A percentile compares a stretch with the other conserved stretches of the same genome.
Conservation (phyloP, 2,113 vertebrate species). For the Aegithalos caudatus region DNA sequence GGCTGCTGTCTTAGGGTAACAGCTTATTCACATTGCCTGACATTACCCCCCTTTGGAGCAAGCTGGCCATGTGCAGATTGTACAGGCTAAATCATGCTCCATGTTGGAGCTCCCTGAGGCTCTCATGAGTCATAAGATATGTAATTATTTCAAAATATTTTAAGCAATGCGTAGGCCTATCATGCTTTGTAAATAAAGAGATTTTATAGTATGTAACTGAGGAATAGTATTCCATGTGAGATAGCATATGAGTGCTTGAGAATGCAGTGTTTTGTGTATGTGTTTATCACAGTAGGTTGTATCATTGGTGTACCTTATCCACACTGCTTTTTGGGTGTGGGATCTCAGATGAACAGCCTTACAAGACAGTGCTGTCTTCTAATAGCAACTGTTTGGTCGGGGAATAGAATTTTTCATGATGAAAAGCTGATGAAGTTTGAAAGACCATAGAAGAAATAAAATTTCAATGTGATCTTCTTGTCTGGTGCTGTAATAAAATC, state of each 20-base stretch:
- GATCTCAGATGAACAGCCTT: neutral
- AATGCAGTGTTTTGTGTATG: neutral
- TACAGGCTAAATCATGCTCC: rapidly evolving
- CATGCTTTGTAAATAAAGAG: neutral
- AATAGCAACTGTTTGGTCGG: neutral
- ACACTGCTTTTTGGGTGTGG: neutral
- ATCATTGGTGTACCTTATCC: neutral
- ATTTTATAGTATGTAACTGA: neutral
- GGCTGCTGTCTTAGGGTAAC: neutral
- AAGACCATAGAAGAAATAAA: neutral
- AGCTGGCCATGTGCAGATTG: neutral
- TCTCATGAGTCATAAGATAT: neutral
- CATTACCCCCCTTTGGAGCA: neutral
- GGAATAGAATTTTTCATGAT: neutral
- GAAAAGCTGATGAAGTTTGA: neutral
- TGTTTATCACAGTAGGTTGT: neutral
- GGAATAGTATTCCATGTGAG: neutral
- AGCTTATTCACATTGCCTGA: neutral
- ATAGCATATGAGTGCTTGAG: neutral
- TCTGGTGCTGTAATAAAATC: neutral
- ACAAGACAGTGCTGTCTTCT: neutral
- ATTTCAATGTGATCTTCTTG: neutral
- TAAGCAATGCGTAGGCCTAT: neutral
- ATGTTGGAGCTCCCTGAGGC: neutral
- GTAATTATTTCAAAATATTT: neutral